Percentiles rank a stretch among this genome's conserved stretches.
Evolutionary conservation across 1,140 invertebrate species (phyloP).

Genomic region (Heliconius hermathena): DNA sequence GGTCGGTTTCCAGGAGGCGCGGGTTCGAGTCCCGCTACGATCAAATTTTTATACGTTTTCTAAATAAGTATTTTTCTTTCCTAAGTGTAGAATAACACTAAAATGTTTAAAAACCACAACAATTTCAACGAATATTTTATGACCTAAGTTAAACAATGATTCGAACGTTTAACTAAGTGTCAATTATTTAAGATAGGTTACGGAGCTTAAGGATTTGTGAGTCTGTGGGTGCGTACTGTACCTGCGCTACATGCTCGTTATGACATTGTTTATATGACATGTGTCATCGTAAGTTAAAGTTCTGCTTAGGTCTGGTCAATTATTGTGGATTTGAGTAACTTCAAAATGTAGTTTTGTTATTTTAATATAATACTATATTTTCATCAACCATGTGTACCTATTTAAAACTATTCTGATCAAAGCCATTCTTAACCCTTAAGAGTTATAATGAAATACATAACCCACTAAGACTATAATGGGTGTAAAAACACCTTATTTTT

Average conservation of each 20-base stretch:
- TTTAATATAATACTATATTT: neutral
- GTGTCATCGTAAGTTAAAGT: neutral
- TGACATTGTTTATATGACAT: constrained; percentile 4
- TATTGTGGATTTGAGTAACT: neutral
- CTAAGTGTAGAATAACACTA: too few relatives aligned
- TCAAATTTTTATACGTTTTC: too few relatives aligned
- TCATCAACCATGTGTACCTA: too few relatives aligned
- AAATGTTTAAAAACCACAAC: too few relatives aligned
- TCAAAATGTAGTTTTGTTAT: neutral
- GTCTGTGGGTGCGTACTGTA: neutral
- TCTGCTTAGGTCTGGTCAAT: neutral
- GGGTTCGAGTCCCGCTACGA: too few relatives aligned
- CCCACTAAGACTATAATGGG: too few relatives aligned
- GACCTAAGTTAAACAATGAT: neutral
- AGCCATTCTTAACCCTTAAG: too few relatives aligned
- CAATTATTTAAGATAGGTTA: constrained; percentile 10
- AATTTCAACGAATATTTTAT: neutral
- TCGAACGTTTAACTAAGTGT: neutral
- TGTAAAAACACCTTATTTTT: too few relatives aligned
- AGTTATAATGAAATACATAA: too few relatives aligned
- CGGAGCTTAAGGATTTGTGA: neutral
- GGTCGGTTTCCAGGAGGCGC: too few relatives aligned
- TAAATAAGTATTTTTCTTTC: too few relatives aligned
- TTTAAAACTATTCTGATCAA: too few relatives aligned
- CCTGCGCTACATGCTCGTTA: neutral